phyloP scores from a whole-genome alignment of 2,797 vertebrate species.

The Zalophus californianus region DNA sequence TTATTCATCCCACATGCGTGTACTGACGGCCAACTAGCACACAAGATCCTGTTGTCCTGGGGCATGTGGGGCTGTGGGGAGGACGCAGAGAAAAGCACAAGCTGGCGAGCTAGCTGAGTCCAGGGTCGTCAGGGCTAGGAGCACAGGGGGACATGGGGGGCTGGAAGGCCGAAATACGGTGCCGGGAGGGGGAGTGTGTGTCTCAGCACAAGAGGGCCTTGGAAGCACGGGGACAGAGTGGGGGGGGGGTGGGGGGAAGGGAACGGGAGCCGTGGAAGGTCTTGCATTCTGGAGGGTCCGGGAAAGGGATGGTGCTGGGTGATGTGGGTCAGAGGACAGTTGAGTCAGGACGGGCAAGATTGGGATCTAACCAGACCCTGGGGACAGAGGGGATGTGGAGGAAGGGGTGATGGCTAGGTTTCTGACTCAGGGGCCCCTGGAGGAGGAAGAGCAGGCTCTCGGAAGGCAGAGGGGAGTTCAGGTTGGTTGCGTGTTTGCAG shows the following conservation, averaged over 20 bases:
- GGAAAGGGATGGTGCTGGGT: background rate
- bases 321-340: background rate
- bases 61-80: too few relatives aligned
- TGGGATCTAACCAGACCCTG: background rate
- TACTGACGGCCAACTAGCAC: background rate
- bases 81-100: too few relatives aligned
- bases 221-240: background rate
- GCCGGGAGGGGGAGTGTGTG: accelerated
- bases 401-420: background rate
- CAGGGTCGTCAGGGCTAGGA: background rate
- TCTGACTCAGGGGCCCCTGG: background rate
- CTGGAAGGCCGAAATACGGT: background rate
- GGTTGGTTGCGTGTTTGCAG: accelerated
- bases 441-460: background rate
- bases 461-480: background rate
- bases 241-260: background rate
- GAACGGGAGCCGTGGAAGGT: background rate
- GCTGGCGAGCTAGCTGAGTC: background rate
- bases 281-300: background rate
- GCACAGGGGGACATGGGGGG: background rate
- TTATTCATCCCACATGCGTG: background rate
- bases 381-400: too few relatives aligned
- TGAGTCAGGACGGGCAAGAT: background rate
- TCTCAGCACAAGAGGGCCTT: background rate
- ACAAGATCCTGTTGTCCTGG: background rate